Conservation (phyloP, 2,797 vertebrate genomes). For the Sebastes oblongus region DNA sequence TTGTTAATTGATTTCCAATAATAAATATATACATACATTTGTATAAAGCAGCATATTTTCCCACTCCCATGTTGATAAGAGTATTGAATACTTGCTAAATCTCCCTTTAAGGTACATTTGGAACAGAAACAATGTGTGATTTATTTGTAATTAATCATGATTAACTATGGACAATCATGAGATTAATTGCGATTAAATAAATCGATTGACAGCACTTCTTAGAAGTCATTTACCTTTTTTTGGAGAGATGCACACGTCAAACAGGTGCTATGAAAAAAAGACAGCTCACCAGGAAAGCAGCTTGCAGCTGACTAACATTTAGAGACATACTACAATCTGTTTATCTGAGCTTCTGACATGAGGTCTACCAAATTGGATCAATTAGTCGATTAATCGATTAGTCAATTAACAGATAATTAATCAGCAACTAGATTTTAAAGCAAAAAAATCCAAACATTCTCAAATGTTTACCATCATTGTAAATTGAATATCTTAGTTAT, state of each 20-base stretch:
- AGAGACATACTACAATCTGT: background rate
- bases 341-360: background rate
- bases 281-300: conserved; percentile 1
- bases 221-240: background rate
- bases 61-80: too few relatives aligned
- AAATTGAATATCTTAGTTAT: background rate
- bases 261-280: background rate
- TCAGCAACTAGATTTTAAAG: background rate
- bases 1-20: too few relatives aligned
- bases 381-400: background rate
- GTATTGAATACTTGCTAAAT: too few relatives aligned
- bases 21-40: too few relatives aligned
- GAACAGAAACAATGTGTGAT: too few relatives aligned
- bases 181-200: too few relatives aligned
- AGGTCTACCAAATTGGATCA: background rate
- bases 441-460: background rate
- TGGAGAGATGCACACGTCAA: conserved; percentile 7
- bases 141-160: too few relatives aligned
- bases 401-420: background rate
- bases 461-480: background rate
- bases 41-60: too few relatives aligned
- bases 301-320: background rate
- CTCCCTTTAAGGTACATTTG: too few relatives aligned
- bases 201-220: too few relatives aligned
- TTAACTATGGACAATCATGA: too few relatives aligned